Evolutionary conservation across 2,888 invertebrate species (phyloP), one percentile per base, ranked within the genome.

Genomic region (Drosophila borborema): DNA sequence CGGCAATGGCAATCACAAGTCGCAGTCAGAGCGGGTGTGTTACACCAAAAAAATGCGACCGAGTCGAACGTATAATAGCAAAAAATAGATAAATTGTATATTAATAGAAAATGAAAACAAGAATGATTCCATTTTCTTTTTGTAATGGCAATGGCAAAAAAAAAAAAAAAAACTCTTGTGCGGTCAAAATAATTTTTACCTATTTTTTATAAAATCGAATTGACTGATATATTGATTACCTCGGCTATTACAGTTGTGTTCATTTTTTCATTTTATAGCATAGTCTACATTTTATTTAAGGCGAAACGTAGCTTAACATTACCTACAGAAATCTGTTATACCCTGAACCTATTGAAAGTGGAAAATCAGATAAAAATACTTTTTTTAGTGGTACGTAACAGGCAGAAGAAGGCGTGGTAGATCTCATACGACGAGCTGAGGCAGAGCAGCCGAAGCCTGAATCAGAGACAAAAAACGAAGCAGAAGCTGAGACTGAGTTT

Each of bases 51-150:
- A 65, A 20, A n/a, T 60, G 45, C 65, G 46, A 59, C 14, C 43
- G 53, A 58, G 66, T 53, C 62, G 64, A 68, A 55, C 56, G 63
- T 74, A 74, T 82, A 90, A 90, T 80, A 67, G 67, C 69, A 68
- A 62, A 65, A 75, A 74, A 72, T 69, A 71, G 60, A 73, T 86
- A 85, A 90, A 89, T 83, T 81, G 89, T 72, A 86, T 83, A 90
- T 85, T 85, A 89, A 85, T 90, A 89, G 90, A 85, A 85, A 85
- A 84, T 77, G 89, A 85, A 90, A 86, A 80, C 71, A 71, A 71
- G 56, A 67, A 87, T 77, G 69, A 10, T 43, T 41, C 40, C 40
- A 38, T 40, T 23, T 40, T 23, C 12, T 18, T 72, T 81, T 64
- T 70, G 64, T 70, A 51, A 40, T 40, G 2, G n/a, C 38, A 53